Evolutionary conservation across 2,113 vertebrate species (phyloP).

Genomic region (Saguinus midas): DNA sequence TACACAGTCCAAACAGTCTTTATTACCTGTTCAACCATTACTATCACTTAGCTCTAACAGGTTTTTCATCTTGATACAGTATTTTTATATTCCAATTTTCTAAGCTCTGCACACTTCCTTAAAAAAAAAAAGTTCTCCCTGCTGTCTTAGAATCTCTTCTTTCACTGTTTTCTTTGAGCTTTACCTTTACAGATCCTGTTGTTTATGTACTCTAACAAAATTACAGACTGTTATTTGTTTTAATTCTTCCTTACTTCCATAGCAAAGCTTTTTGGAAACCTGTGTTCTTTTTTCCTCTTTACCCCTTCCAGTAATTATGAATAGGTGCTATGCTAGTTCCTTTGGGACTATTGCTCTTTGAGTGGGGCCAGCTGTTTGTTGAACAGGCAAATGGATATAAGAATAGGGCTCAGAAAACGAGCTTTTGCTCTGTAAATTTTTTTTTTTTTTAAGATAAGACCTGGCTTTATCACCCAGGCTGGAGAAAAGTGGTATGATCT

Average conservation of each 20-base stretch:
- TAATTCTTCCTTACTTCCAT: not conserved
- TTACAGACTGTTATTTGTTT: not conserved
- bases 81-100: not conserved
- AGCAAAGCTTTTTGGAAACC: not conserved
- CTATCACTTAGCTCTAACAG: not conserved
- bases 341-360: not conserved
- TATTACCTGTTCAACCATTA: not conserved
- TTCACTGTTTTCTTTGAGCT: not conserved
- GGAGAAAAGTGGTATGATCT: too few relatives aligned
- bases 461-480: too few relatives aligned
- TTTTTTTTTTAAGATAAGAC: too few relatives aligned
- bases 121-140: not conserved
- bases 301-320: not conserved
- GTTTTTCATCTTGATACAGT: not conserved
- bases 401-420: not conserved
- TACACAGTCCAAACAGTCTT: not conserved
- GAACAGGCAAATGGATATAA: not conserved
- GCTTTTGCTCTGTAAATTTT: not conserved
- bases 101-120: not conserved
- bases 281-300: not conserved
- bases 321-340: not conserved
- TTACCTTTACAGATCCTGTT: not conserved
- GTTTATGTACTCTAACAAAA: not conserved
- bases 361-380: not conserved
- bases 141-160: not conserved